Base-by-base conservation (phyloP, 2,888 invertebrate genomes). In the Acanthosepion lycidas region DNA sequence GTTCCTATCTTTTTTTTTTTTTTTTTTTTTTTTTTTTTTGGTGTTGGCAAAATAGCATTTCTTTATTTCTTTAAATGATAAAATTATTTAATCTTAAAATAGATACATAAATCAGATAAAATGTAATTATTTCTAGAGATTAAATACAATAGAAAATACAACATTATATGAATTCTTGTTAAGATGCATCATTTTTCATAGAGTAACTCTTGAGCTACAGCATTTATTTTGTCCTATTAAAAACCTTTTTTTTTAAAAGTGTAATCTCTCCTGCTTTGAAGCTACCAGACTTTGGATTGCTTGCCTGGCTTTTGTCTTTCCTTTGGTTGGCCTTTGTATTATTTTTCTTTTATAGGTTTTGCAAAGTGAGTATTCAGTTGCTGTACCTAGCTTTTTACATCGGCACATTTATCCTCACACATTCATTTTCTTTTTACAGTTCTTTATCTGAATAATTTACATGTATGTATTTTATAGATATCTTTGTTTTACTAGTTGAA, bases 261-360 rank as follows among this genome's bases (percentile, higher is more conserved):
- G 78, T 78, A 18, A 78, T 15, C n/a, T 78, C n/a, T 78, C 78
- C 78, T 78, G 78, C 78, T 78, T 78, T 78, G 33, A 78, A 78
- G 78, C 78, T 78, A 78, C n/a, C n/a, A 78, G 78, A 78, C 78
- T 78, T 78, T 78, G 78, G 78, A 33, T 78, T 78, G 78, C 78
- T 78, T 78, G 78, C 78, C 78, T 78, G 78, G 78, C 78, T 78
- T 78, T 78, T 78, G 59, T 59, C 59, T 59, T 78, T 78, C n/a
- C 20, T 78, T 78, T 78, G 1, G 78, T 78, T 78, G 33, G 78
- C 78, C 4, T n/a, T n/a, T n/a, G 5, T 78, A 33, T 78, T 78
- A 5, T 15, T 78, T 78, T 78, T 33, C 33, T 15, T 33, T 78
- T 78, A 15, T 12, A 33, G 33, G 78, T 15, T 78, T 78, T 78